Base-by-base conservation (phyloP, 2,888 invertebrate species). In the Acholoe squamosa region DNA sequence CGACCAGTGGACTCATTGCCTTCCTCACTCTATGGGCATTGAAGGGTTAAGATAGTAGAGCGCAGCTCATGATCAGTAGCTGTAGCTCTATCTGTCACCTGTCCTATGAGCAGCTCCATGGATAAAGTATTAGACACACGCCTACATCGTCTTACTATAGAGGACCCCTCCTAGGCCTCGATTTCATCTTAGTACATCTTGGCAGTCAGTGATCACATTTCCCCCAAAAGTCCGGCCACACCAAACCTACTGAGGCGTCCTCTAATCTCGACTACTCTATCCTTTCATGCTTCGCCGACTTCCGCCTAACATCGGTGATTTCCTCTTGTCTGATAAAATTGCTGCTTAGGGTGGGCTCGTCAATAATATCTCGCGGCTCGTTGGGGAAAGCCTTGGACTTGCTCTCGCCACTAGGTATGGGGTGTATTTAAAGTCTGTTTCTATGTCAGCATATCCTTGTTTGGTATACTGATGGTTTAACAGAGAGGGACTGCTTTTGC, bases 311-410 rank as follows among this genome's bases (percentile, higher is more conserved):
- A 28, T 25, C 71, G 71, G 12, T 71, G 71, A 71, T 71, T 71
- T 71, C 71, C 31, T 71, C 71, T 71, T 71, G 71, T 71, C 71
- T 71, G 71, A 71, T 71, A 71, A 71, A 28, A 71, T 71, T 71
- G 25, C 71, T 71, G 28, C 71, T 71, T 71, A 28, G 71, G 71
- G 28, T 16, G 71, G 71, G 28, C 31, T 25, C 71, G 71, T 71
- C 71, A 71, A 71, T 71, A 71, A 71, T 71, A 71, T 71, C 71
- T 28, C 25, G 5, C 31, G 31, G 71, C 28, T 25, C 14, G 71
- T n/a, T 71, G 71, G 71, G 28, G 28, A 14, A 19, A 14, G 19
- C 1, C 22, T n/a, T 61, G n/a, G 54, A 61, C 61, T 61, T 61
- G 61, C 61, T 1, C 43, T 43, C 43, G 43, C 43, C 43, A 43